These are phyloP conservation scores for Pogoniulus pusillus DNA, from an alignment of 2,797 vertebrate species.

Conservation along the genomic window DNA sequence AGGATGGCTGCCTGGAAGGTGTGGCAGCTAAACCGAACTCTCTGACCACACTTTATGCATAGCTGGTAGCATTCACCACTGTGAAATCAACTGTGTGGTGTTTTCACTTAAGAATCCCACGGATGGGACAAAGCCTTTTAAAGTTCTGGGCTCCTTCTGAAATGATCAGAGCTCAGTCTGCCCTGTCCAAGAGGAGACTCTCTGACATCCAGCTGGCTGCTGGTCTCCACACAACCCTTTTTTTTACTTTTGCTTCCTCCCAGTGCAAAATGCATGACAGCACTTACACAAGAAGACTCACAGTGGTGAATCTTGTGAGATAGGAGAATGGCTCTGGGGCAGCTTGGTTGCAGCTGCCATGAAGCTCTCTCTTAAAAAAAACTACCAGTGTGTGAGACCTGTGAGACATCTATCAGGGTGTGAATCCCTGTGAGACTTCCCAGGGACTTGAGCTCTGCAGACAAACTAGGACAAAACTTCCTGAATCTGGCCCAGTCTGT, in stretches of 20 bases:
- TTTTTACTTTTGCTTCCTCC: not conserved
- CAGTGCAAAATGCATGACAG: not conserved
- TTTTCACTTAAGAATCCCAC: not conserved
- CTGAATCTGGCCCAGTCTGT: not conserved
- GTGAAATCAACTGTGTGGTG: not conserved
- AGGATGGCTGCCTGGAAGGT: not conserved
- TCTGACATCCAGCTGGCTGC: not conserved
- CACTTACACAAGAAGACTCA: not conserved
- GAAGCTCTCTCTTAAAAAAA: not conserved
- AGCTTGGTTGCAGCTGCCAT: not conserved
- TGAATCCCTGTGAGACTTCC: not conserved
- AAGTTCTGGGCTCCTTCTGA: not conserved
- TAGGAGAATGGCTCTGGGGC: not conserved
- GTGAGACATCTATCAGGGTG: too few species aligned
- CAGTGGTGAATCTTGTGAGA: not conserved
- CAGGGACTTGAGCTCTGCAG: not conserved
- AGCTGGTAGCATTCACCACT: not conserved
- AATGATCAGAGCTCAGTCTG: not conserved
- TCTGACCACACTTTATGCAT: not conserved
- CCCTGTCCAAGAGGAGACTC: not conserved
- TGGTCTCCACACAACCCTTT: not conserved
- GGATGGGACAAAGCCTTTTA: not conserved
- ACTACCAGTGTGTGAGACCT: not conserved
- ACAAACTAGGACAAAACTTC: slow-evolving; percentile 13
- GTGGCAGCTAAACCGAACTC: not conserved